Evolutionary conservation across 2,113 vertebrate genomes (phyloP).

Genomic region (Labeo rohita): DNA sequence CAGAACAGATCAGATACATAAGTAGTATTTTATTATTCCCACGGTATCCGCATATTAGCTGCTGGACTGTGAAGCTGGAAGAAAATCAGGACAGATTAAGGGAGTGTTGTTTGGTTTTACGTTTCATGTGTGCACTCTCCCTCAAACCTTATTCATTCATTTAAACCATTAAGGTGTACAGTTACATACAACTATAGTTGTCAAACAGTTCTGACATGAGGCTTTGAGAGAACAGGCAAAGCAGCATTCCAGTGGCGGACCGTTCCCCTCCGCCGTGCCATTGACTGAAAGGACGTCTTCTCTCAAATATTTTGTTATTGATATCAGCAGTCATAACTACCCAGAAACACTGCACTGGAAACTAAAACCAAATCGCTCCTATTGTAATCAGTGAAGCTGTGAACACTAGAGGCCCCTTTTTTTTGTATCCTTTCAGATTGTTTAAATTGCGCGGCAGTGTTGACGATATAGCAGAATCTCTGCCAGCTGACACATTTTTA

Average conservation of each 20-base stretch:
- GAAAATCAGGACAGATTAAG: constrained; percentile 33
- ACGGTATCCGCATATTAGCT: not conserved
- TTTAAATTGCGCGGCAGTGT: not conserved
- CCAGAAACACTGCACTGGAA: not conserved
- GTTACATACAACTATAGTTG: constrained; percentile 26
- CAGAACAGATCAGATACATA: not conserved
- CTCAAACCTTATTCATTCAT: constrained; percentile 37
- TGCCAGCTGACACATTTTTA: not conserved
- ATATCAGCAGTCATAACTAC: not conserved
- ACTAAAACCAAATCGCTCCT: not conserved
- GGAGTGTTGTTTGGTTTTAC: constrained; percentile 38
- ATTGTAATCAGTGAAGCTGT: not conserved
- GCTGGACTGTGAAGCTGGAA: not conserved
- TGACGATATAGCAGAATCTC: not conserved
- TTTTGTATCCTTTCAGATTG: not conserved
- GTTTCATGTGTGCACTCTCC: constrained; percentile 37
- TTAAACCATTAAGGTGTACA: constrained; percentile 32
- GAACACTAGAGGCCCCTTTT: not conserved
- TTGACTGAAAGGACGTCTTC: not conserved
- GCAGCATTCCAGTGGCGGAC: not conserved
- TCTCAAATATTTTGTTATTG: not conserved
- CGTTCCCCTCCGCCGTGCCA: not conserved
- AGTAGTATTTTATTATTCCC: not conserved
- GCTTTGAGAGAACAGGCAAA: constrained; percentile 23
- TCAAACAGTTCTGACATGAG: constrained; percentile 31